Evolutionary conservation across 2,113 vertebrate species (phyloP), one percentile per base, ranked within the genome.

Genomic region (Corydoras maculifer): DNA sequence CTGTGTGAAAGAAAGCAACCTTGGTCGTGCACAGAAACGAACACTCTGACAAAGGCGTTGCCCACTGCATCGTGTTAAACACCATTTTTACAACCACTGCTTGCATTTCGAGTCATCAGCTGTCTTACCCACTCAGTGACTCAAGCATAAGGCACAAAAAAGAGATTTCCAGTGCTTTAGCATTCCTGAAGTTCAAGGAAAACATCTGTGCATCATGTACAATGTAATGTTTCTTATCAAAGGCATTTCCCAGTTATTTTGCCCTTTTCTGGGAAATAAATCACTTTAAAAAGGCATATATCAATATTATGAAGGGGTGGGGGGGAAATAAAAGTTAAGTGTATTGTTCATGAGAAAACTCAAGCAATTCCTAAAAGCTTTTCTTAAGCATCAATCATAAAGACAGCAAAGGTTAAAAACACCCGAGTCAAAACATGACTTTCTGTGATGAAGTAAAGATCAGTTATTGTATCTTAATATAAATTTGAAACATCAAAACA

Each of bases 31-130:
- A 74, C 48, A 35, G 60, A 15, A 51, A 61, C 60, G 32, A 63
- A 54, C 51, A 50, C 64, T 58, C 76, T 62, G 43, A 75, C 72
- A 70, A 78, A 78, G 62, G 69, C 62, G 62, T 30, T 68, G 62
- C 53, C 68, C 59, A 59, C 59, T 75, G 65, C 53, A 62, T 72
- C 68, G 68, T 71, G 72, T 72, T 43, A 57, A 71, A 62, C 58
- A 74, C 35, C 58, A 53, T 74, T 58, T 77, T 78, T 67, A 74
- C 63, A 70, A 58, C 72, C 57, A 35, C 15, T 9, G n/a, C 51
- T 74, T 58, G 66, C 11, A 49, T 61, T 69, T 53, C 58, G 70
- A 74, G 74, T 71, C 58, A 59, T 43, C 60, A 14, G 29, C 48
- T 68, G 59, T 53, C 72, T 25, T 64, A 30, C 68, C 72, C 64